Conservation (phyloP, 2,888 invertebrate genomes). For the Gisinianus flammeolus region DNA sequence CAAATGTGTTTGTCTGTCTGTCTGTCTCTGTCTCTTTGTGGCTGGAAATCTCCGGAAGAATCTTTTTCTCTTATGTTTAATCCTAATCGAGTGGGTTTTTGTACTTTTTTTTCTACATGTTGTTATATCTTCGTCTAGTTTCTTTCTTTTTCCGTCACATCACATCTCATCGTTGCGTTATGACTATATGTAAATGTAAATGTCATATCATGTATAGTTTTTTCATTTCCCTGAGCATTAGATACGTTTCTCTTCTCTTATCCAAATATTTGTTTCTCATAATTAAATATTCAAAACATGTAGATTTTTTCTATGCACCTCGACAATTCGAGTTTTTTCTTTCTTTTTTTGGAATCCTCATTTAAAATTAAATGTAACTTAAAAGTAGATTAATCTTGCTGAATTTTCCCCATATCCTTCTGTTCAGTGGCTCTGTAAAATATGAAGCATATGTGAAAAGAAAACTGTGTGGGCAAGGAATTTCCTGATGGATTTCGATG, state of each 20-base stretch:
- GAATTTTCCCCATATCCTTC: too few species aligned
- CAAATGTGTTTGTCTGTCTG: neutral
- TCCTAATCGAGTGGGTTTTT: conserved; percentile 10
- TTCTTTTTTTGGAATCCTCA: conserved; percentile 15
- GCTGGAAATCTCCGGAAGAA: neutral
- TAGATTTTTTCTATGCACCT: neutral
- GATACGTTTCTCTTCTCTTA: neutral
- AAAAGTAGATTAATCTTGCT: conserved; percentile 8
- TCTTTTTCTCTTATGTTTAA: neutral
- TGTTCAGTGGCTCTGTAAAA: too few species aligned
- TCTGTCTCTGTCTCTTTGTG: neutral
- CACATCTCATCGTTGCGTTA: too few species aligned
- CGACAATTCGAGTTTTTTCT: neutral
- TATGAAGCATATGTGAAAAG: too few species aligned
- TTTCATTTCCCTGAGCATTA: neutral
- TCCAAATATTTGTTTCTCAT: neutral
- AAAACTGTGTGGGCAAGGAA: too few species aligned
- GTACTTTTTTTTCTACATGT: neutral
- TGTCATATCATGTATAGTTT: too few species aligned
- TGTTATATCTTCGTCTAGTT: neutral
- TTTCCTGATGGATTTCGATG: too few species aligned
- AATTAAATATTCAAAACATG: conserved; percentile 24
- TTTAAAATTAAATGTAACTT: neutral
- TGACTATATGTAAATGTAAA: too few species aligned
- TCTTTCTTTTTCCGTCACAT: neutral